A percentile compares a stretch with the other conserved stretches of the same genome.
Evolutionary conservation across 2,888 invertebrate genomes (phyloP).

Genomic region (Oasisia sp.): DNA sequence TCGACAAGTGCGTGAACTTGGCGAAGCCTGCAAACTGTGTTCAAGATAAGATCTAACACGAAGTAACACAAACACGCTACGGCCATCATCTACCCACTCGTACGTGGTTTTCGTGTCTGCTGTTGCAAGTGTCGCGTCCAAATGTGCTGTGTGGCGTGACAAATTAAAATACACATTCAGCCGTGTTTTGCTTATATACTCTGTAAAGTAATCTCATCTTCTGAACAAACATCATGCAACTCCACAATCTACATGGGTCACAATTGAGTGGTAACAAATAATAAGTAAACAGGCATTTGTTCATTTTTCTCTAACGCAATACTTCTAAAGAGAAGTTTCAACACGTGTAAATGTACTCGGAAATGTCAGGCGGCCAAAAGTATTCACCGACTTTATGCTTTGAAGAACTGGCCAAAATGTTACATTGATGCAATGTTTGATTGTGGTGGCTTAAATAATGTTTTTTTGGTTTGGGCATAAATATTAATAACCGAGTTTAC

Average conservation of each 20-base stretch:
- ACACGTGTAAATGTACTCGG: not conserved
- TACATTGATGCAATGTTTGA: not conserved
- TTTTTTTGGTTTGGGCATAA: not conserved
- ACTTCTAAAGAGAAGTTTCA: not conserved
- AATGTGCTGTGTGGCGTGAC: not conserved
- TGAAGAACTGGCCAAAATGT: not conserved
- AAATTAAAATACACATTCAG: not conserved
- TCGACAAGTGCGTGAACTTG: not conserved
- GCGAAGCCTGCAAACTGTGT: not conserved
- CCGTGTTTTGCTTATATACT: not conserved
- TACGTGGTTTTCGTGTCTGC: not conserved
- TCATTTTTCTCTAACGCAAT: not conserved
- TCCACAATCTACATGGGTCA: not conserved
- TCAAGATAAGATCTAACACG: not conserved
- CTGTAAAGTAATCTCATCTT: not conserved
- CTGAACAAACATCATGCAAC: not conserved
- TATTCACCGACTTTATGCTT: not conserved
- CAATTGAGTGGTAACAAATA: not conserved
- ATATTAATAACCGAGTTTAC: not conserved
- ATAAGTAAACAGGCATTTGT: not conserved
- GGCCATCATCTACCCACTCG: not conserved
- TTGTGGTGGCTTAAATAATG: not conserved
- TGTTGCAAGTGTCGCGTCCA: not conserved
- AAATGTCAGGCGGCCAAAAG: not conserved
- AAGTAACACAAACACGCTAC: not conserved